phyloP scores from a whole-genome alignment of 2,797 vertebrate genomes.

The Nyctalus aviator region DNA sequence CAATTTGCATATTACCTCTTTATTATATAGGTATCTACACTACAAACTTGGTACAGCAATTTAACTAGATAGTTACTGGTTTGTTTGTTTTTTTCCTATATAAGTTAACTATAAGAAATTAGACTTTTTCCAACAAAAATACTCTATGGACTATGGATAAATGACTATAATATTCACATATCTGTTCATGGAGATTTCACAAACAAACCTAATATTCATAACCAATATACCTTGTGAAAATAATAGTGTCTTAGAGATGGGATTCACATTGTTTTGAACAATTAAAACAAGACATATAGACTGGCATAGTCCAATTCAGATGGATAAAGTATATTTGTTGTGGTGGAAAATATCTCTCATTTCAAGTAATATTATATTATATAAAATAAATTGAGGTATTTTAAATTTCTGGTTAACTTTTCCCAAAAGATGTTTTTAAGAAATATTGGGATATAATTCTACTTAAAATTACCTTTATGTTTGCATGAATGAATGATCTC shows the following conservation, averaged over 20 bases:
- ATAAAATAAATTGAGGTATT: slow-evolving; percentile 1
- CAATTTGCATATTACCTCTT: too few relatives aligned
- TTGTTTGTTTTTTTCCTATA: neutral
- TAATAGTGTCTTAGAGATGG: neutral
- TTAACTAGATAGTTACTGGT: neutral
- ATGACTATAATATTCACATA: neutral
- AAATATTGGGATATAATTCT: neutral
- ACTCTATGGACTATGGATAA: neutral
- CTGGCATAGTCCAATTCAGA: slow-evolving; percentile 2
- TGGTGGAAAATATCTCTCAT: neutral
- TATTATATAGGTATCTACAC: neutral
- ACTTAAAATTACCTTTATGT: neutral
- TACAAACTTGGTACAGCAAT: neutral
- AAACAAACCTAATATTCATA: slow-evolving; percentile 1
- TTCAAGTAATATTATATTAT: neutral
- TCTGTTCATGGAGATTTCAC: neutral
- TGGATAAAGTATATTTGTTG: neutral
- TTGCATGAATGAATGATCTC: neutral
- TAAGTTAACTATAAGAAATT: slow-evolving; percentile 38
- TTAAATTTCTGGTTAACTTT: neutral
- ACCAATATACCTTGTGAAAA: neutral
- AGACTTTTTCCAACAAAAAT: neutral
- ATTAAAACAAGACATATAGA: neutral
- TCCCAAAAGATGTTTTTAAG: slow-evolving; percentile 9
- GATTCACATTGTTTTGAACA: neutral